Conservation (phyloP, 2,797 vertebrate species). For the Danio tinwini region DNA sequence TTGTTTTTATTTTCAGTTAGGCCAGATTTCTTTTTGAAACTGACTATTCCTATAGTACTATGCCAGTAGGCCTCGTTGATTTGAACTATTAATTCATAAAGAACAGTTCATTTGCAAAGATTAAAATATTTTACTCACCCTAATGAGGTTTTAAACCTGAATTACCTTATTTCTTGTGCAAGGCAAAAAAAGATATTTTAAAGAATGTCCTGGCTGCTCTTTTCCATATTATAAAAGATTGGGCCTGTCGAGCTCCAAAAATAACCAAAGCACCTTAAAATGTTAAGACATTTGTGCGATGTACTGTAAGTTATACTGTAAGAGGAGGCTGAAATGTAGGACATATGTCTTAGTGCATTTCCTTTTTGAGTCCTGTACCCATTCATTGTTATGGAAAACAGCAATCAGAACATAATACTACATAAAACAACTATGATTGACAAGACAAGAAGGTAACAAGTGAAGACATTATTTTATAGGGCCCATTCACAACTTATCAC, state of each 20-base stretch:
- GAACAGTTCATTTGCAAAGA: too few species aligned
- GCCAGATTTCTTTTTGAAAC: too few species aligned
- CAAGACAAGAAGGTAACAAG: background rate
- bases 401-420: background rate
- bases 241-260: background rate
- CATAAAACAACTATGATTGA: background rate
- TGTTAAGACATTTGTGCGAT: background rate
- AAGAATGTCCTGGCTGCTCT: background rate
- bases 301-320: background rate
- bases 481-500: background rate
- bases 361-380: background rate
- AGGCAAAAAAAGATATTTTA: background rate
- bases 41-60: too few species aligned
- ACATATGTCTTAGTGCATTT: background rate
- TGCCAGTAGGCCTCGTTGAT: too few species aligned
- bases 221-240: background rate
- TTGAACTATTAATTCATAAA: too few species aligned
- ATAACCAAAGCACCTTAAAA: background rate
- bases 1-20: too few species aligned
- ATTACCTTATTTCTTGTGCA: background rate
- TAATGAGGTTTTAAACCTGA: background rate
- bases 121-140: background rate
- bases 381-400: background rate
- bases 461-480: background rate
- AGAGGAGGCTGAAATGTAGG: background rate